Evolutionary conservation across 2,113 vertebrate species (phyloP).

Genomic region (Myodes glareolus): DNA sequence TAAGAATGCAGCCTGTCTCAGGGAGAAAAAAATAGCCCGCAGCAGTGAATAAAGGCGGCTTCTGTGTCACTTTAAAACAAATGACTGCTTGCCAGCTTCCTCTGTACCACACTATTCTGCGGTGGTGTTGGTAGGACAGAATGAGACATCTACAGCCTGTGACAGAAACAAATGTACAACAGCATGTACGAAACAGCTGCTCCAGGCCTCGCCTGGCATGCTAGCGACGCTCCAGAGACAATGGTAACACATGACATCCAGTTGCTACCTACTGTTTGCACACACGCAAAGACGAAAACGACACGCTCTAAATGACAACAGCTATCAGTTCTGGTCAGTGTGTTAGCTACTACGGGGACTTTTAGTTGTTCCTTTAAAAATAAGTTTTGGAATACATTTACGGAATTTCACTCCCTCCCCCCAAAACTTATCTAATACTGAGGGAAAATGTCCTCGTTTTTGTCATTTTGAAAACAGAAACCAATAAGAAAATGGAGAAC

Average conservation of each 20-base stretch:
- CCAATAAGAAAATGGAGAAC: background rate
- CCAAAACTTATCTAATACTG: slow-evolving; percentile 7
- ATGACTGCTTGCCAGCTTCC: background rate
- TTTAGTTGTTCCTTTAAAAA: slow-evolving; percentile 10
- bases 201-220: background rate
- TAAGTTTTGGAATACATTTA: background rate
- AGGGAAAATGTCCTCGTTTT: background rate
- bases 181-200: background rate
- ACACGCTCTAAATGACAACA: background rate
- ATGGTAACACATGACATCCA: background rate
- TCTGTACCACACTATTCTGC: background rate
- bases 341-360: background rate
- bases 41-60: background rate
- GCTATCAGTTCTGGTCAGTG: background rate
- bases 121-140: background rate
- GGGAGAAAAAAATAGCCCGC: too few relatives aligned
- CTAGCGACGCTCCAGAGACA: background rate
- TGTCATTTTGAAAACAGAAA: slow-evolving; percentile 26
- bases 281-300: background rate
- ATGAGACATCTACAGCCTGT: background rate
- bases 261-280: background rate
- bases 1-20: background rate
- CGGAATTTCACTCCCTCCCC: background rate
- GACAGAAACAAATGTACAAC: background rate
- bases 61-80: background rate